Evolutionary conservation across 2,797 vertebrate species (phyloP).

Genomic region (Phyllotis vaccarum): DNA sequence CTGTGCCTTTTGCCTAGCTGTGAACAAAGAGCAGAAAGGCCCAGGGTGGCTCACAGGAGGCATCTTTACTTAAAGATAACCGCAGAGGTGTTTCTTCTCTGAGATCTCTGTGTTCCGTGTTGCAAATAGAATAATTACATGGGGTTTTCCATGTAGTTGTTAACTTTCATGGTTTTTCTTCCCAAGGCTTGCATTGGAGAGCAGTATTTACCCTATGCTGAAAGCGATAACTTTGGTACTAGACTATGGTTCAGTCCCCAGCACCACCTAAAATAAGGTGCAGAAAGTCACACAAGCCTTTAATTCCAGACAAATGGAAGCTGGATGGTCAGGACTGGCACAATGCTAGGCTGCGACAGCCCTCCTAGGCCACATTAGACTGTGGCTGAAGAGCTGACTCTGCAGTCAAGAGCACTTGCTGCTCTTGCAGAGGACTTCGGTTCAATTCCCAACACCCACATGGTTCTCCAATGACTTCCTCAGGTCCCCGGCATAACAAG

Average conservation of each 20-base stretch:
- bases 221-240: conserved; percentile 35
- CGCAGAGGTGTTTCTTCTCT: background rate
- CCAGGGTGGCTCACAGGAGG: background rate
- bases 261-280: background rate
- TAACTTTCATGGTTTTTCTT: conserved; percentile 20
- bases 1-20: background rate
- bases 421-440: background rate
- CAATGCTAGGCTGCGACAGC: background rate
- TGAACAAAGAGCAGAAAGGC: background rate
- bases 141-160: background rate
- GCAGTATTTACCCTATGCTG: background rate
- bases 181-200: conserved; percentile 6
- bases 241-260: background rate
- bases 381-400: background rate
- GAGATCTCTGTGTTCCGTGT: background rate
- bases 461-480: background rate
- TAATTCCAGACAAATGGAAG: background rate
- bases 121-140: conserved; percentile 16
- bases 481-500: too few species aligned
- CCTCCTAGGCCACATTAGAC: background rate
- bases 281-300: background rate
- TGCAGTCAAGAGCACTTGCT: background rate
- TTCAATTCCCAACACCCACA: background rate
- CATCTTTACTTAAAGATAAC: background rate
- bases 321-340: background rate